Evolutionary conservation across 2,888 invertebrate species (phyloP).

Genomic region (Cataglyphis albicans): DNA sequence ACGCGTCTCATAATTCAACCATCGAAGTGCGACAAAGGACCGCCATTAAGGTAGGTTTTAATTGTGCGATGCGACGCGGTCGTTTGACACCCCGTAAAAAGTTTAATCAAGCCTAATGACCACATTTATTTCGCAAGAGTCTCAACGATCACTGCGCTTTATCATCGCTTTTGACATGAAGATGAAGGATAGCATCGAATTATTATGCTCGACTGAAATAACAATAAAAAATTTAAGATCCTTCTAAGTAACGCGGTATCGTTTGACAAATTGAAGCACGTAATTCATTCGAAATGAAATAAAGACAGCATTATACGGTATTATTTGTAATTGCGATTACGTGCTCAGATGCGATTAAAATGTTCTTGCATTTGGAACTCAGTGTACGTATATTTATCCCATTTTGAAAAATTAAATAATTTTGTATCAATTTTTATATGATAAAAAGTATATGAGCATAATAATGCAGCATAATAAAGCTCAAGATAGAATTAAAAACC

Average conservation of each 20-base stretch:
- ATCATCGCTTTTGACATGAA: conserved; percentile 68
- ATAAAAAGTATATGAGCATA: neutral
- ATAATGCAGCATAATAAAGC: neutral
- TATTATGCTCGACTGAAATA: conserved; percentile 59
- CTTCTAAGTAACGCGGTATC: conserved; percentile 28
- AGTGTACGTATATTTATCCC: neutral
- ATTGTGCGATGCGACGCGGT: conserved; percentile 73
- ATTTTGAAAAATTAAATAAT: neutral
- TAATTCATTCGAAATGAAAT: conserved; percentile 57
- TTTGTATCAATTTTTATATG: neutral
- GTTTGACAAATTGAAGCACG: conserved; percentile 58
- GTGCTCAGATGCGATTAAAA: conserved; percentile 23
- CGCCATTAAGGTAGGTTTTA: conserved; percentile 69
- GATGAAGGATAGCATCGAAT: conserved; percentile 68
- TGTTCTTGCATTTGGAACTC: neutral
- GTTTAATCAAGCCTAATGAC: conserved; percentile 79
- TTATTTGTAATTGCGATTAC: conserved; percentile 15
- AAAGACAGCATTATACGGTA: neutral
- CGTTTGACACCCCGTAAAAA: conserved; percentile 80
- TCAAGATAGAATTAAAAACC: conserved; percentile 31
- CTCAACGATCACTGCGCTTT: conserved; percentile 68
- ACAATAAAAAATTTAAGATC: conserved; percentile 70
- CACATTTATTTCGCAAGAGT: conserved; percentile 66
- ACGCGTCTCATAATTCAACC: conserved; percentile 24
- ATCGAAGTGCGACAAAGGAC: conserved; percentile 47